Conservation (phyloP, 2,797 vertebrate genomes). For the Microchirus variegatus region DNA sequence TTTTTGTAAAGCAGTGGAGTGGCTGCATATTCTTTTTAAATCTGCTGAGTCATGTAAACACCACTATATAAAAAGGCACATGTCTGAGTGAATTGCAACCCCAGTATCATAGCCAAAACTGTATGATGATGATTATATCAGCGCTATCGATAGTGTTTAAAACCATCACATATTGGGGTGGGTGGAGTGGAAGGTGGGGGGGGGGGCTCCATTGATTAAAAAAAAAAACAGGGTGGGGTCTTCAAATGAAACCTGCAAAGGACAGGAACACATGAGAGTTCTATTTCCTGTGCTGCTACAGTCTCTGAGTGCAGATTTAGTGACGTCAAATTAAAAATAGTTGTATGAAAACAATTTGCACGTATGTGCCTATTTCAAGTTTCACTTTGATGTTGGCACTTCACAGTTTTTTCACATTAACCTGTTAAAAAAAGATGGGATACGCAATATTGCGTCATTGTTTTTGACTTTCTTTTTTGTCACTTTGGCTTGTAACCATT, state of each 20-base stretch:
- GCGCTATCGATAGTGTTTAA: neutral
- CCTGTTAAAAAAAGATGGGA: too few species aligned
- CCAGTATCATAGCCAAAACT: too few species aligned
- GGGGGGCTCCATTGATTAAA: neutral
- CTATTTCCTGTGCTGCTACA: neutral
- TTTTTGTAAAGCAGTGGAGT: constrained; percentile 79
- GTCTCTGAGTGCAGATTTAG: neutral
- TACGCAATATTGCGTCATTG: too few species aligned
- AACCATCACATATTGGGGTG: neutral
- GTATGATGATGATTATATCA: neutral
- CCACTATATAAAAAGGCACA: neutral
- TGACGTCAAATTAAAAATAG: neutral
- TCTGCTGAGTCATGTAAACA: neutral
- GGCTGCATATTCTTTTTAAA: constrained; percentile 11
- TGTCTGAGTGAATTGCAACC: too few species aligned
- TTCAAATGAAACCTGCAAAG: neutral
- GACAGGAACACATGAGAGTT: neutral
- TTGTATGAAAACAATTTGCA: neutral
- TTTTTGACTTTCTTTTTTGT: too few species aligned
- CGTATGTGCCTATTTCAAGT: too few species aligned
- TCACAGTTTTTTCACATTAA: too few species aligned
- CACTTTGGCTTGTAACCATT: too few species aligned
- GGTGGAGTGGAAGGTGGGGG: neutral
- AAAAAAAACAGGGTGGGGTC: neutral
- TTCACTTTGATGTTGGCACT: too few species aligned